These are phyloP conservation scores for Gambusia yucatana DNA, from an alignment of 2,797 vertebrate genomes.

Conservation along the genomic window DNA sequence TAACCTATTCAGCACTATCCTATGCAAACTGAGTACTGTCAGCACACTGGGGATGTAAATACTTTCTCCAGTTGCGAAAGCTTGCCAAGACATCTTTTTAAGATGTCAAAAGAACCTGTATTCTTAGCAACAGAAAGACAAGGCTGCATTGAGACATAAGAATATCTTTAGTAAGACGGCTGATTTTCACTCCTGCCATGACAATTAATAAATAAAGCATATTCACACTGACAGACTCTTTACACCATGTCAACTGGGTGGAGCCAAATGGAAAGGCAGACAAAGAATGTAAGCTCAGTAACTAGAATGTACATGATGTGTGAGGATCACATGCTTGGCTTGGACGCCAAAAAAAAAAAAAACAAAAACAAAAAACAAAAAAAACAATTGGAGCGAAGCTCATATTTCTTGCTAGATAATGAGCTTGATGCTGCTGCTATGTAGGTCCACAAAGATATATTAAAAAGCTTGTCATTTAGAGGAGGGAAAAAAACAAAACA, in stretches of 20 bases:
- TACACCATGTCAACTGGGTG: slow-evolving; percentile 57
- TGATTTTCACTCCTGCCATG: slow-evolving; percentile 31
- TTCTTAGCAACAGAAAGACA: slow-evolving; percentile 36
- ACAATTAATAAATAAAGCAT: slow-evolving; percentile 29
- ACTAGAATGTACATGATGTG: slow-evolving; percentile 62
- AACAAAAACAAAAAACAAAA: too few species aligned
- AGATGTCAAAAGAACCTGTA: slow-evolving; percentile 59
- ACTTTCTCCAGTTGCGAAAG: slow-evolving; percentile 69
- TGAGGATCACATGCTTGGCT: slow-evolving; percentile 64
- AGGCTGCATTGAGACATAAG: slow-evolving; percentile 32
- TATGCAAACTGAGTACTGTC: slow-evolving; percentile 53
- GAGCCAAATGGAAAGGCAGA: slow-evolving; percentile 70
- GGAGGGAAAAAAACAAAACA: slow-evolving; percentile 12
- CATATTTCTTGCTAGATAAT: slow-evolving; percentile 31
- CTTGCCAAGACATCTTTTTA: slow-evolving; percentile 73
- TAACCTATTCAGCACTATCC: slow-evolving; percentile 66
- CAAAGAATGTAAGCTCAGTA: slow-evolving; percentile 75
- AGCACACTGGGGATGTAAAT: slow-evolving; percentile 71
- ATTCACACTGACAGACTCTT: slow-evolving; percentile 49
- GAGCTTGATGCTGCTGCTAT: slow-evolving; percentile 44
- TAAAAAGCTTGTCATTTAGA: slow-evolving; percentile 25
- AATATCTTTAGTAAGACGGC: background rate
- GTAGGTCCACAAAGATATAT: slow-evolving; percentile 19
- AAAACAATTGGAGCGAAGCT: slow-evolving; percentile 58
- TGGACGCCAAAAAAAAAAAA: slow-evolving; percentile 53